Conservation (phyloP, 2,113 vertebrate species). For the Phyllostomus discolor region DNA sequence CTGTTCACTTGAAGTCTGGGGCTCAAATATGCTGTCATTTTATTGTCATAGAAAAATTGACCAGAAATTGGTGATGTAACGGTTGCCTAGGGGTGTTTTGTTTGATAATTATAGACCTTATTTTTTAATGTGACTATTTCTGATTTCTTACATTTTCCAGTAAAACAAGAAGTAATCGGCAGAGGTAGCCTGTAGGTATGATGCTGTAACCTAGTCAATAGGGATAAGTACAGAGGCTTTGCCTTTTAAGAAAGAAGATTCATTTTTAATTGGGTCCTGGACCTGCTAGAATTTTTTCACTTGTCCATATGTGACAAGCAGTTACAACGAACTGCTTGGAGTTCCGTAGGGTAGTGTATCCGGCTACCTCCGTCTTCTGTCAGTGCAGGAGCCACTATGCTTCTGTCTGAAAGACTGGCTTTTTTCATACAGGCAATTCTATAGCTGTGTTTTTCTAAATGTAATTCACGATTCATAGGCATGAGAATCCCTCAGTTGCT, state of each 20-base stretch:
- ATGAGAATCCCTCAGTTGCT: neutral
- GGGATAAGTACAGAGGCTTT: neutral
- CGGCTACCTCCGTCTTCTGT: neutral
- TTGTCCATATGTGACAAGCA: neutral
- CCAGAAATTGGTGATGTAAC: neutral
- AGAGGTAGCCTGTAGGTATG: neutral
- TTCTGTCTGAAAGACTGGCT: neutral
- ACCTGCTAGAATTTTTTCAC: neutral
- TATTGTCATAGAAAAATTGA: slow-evolving; percentile 46
- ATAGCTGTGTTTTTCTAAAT: neutral
- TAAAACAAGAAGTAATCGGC: slow-evolving; percentile 39
- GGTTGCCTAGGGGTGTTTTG: neutral
- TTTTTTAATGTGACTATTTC: slow-evolving; percentile 51
- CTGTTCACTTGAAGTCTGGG: neutral
- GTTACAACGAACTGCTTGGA: neutral
- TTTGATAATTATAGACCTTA: slow-evolving; percentile 50
- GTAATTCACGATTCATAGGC: neutral
- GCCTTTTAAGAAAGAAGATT: neutral
- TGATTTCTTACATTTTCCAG: slow-evolving; percentile 44
- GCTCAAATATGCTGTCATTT: slow-evolving; percentile 18
- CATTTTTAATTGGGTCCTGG: slow-evolving; percentile 5
- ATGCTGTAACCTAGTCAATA: neutral
- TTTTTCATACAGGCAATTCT: neutral
- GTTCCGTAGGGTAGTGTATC: neutral
- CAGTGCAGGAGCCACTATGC: neutral